A percentile compares a stretch with the other conserved stretches of the same genome.
Evolutionary conservation across 1,140 invertebrate genomes (phyloP).

Genomic region (Brachionus manjavacas): DNA sequence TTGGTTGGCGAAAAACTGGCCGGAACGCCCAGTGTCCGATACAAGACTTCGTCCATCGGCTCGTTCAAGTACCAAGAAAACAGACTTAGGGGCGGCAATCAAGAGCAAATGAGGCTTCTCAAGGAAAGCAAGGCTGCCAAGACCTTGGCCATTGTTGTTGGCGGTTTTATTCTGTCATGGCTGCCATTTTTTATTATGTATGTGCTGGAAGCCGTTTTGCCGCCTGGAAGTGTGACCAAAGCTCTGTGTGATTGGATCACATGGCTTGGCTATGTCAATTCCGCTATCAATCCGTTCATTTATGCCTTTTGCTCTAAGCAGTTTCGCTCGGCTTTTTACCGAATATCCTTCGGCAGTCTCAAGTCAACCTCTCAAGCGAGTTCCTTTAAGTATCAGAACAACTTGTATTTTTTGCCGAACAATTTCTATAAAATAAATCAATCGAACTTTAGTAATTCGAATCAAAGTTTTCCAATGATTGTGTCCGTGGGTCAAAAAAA

Average conservation of each 20-base stretch:
- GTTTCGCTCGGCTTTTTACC: slow-evolving; percentile 43
- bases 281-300: slow-evolving; percentile 69
- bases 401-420: slow-evolving; percentile 5
- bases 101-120: not conserved
- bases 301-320: slow-evolving; percentile 54
- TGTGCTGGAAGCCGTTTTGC: slow-evolving; percentile 55
- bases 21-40: not conserved
- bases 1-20: not conserved
- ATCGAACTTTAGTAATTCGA: not conserved
- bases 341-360: slow-evolving; percentile 15
- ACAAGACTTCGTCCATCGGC: not conserved
- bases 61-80: not conserved
- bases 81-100: not conserved
- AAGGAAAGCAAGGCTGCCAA: slow-evolving; percentile 76
- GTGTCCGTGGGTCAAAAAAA: not conserved
- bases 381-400: not conserved
- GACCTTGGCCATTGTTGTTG: slow-evolving; percentile 82
- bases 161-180: slow-evolving; percentile 87
- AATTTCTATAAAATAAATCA: slow-evolving; percentile 1
- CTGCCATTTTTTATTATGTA: slow-evolving; percentile 93
- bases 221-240: slow-evolving; percentile 55
- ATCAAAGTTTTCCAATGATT: not conserved
- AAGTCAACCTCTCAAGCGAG: slow-evolving; percentile 3
- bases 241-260: slow-evolving; percentile 84
- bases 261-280: slow-evolving; percentile 98